Conservation (phyloP, 2,797 vertebrate genomes). For the Parotocinclus haroldoi region DNA sequence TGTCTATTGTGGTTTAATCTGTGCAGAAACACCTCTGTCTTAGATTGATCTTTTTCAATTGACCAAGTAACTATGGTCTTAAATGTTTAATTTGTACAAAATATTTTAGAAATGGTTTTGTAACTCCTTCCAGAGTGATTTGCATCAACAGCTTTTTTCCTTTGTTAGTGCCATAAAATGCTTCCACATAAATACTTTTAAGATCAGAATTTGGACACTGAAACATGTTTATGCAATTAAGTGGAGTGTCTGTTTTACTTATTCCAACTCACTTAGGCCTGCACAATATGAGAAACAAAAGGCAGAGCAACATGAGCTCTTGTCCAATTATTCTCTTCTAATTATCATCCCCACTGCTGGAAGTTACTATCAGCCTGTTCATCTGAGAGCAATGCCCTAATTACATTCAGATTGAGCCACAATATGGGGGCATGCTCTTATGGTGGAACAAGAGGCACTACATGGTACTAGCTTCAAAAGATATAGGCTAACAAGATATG, state of each 20-base stretch:
- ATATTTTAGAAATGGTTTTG: no score
- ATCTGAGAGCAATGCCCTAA: slow-evolving; percentile 43
- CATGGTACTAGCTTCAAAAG: slow-evolving; percentile 12
- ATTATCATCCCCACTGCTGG: slow-evolving; percentile 45
- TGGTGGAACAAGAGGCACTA: slow-evolving; percentile 23
- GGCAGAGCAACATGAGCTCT: slow-evolving; percentile 12
- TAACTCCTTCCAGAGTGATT: no score
- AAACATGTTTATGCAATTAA: slow-evolving; percentile 1
- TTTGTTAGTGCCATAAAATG: no score
- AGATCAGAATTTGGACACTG: no score
- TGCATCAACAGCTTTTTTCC: no score
- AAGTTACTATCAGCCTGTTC: slow-evolving; percentile 35
- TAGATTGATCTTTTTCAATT: no score
- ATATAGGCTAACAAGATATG: slow-evolving; percentile 33
- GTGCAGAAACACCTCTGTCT: no score
- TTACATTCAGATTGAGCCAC: slow-evolving; percentile 33
- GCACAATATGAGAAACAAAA: slow-evolving; percentile 1
- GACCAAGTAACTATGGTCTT: no score
- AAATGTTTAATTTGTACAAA: no score
- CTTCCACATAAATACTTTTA: no score
- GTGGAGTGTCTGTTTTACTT: background rate
- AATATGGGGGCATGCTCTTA: slow-evolving; percentile 29
- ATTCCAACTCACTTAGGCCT: background rate
- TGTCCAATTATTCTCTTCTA: slow-evolving; percentile 42
- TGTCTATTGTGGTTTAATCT: no score